Evolutionary conservation across 2,888 invertebrate genomes (phyloP).

Genomic region (Stegana nigrithorax): DNA sequence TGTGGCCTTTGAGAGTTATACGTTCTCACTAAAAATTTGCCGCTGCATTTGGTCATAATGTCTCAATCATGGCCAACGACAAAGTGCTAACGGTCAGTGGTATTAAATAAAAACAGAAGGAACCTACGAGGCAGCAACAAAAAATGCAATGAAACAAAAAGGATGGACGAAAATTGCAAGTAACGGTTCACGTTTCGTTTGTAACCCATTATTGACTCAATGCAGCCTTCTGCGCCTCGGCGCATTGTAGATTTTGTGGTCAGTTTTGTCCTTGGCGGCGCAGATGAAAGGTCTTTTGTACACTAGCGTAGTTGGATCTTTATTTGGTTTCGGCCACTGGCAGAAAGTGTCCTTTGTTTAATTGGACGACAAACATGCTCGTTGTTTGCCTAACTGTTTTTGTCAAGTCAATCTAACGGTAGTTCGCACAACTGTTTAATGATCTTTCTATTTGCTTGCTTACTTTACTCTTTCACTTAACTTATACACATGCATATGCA

Average conservation of each 20-base stretch:
- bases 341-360: constrained; percentile 14
- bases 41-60: constrained; percentile 19
- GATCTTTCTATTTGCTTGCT: constrained; percentile 7
- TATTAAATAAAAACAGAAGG: too few species aligned
- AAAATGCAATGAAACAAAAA: too few species aligned
- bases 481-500: too few species aligned
- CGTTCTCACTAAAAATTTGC: constrained; percentile 7
- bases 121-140: too few species aligned
- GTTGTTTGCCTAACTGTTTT: constrained; percentile 20
- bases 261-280: constrained; percentile 2
- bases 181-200: background rate
- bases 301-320: background rate
- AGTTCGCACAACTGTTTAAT: constrained; percentile 14
- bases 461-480: too few species aligned
- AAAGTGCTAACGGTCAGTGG: too few species aligned
- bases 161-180: background rate
- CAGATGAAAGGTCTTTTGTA: background rate
- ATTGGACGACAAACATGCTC: background rate
- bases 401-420: background rate
- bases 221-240: too few species aligned
- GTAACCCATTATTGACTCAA: constrained; percentile 5
- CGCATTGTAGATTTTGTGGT: background rate
- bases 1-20: background rate
- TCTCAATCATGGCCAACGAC: too few species aligned
- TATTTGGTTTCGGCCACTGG: background rate